Evolutionary conservation across 1,140 invertebrate genomes (phyloP).

Genomic region (Penaeus indicus): DNA sequence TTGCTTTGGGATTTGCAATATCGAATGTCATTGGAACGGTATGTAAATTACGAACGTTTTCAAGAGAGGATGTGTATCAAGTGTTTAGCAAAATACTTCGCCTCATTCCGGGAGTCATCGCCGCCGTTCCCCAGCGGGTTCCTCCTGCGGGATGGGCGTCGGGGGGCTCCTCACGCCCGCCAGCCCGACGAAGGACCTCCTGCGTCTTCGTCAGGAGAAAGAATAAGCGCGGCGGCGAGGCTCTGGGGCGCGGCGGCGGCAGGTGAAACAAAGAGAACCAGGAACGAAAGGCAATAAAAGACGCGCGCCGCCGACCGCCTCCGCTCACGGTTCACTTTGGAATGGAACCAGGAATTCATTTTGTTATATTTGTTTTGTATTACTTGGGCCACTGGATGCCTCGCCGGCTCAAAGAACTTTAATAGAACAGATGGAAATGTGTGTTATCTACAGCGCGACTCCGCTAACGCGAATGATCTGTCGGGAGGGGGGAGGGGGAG

Average conservation of each 20-base stretch:
- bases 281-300: neutral
- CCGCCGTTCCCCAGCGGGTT: no score
- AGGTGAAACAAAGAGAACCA: conserved; percentile 8
- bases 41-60: conserved; percentile 59
- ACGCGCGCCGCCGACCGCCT: neutral
- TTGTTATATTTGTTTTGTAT: conserved; percentile 64
- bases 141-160: no score
- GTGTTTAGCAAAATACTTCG: conserved; percentile 42
- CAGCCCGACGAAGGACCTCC: no score
- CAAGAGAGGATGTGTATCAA: conserved; percentile 45
- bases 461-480: no score
- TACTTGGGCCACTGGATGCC: conserved; percentile 52
- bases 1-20: conserved; percentile 60
- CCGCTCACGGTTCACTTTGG: conserved; percentile 48
- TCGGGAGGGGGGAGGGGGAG: no score
- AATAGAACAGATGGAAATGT: conserved; percentile 61
- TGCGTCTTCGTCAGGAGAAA: no score
- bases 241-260: neutral
- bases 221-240: neutral
- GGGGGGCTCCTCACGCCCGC: no score
- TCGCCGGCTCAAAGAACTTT: conserved; percentile 57
- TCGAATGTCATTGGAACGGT: conserved; percentile 57
- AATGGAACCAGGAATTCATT: conserved; percentile 60
- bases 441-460: conserved; percentile 1
- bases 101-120: neutral